Evolutionary conservation across 2,888 invertebrate genomes (phyloP).

Genomic region (Parasteatoda lunata): DNA sequence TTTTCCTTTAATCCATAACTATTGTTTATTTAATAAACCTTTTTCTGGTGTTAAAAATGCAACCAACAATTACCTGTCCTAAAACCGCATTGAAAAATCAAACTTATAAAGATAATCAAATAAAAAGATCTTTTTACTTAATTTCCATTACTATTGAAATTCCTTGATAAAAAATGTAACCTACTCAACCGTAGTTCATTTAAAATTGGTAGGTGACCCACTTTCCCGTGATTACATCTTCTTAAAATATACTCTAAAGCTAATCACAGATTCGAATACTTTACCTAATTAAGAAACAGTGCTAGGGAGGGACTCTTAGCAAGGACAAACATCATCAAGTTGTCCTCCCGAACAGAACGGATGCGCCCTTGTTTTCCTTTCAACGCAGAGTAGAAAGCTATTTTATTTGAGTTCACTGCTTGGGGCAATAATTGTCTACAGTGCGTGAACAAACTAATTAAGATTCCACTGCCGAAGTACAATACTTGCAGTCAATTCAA

Average conservation of each 20-base stretch:
- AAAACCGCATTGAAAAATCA: no score
- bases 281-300: neutral
- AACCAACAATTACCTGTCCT: no score
- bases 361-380: neutral
- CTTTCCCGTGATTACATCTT: no score
- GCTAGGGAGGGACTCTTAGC: neutral
- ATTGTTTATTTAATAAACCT: no score
- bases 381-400: neutral
- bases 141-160: no score
- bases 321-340: neutral
- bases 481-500: conserved; percentile 1
- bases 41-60: no score
- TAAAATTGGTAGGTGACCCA: no score
- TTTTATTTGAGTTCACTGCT: neutral
- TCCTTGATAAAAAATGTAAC: no score
- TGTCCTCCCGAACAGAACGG: neutral
- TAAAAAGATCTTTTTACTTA: no score
- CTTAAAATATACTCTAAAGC: neutral
- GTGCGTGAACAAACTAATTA: neutral
- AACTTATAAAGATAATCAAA: no score
- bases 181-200: no score
- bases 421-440: neutral
- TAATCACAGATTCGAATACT: neutral
- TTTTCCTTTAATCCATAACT: no score
- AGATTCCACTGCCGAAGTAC: neutral